Evolutionary conservation across 2,797 vertebrate genomes (phyloP).

Genomic region (Sciurus vulgaris): DNA sequence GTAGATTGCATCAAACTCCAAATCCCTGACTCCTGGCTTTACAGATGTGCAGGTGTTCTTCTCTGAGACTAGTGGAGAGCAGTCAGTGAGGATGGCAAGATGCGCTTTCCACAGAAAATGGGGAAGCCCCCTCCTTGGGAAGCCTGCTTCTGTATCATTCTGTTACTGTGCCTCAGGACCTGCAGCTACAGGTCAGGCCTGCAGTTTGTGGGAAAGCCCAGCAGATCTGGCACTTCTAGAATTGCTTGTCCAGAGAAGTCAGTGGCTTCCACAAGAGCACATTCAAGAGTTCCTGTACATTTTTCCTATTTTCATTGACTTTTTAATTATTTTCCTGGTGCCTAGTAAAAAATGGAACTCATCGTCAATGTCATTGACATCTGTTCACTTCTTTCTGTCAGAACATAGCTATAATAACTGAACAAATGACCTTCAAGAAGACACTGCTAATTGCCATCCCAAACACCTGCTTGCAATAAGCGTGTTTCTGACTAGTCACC

Average conservation of each 20-base stretch:
- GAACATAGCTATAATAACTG: neutral
- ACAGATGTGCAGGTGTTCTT: neutral
- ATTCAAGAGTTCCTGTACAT: neutral
- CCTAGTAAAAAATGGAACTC: neutral
- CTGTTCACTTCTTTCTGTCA: slow-evolving; percentile 43
- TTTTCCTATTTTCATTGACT: neutral
- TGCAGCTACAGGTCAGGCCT: neutral
- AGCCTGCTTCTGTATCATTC: neutral
- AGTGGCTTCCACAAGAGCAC: slow-evolving; percentile 26
- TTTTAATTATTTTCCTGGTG: neutral
- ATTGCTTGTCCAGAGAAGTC: slow-evolving; percentile 38
- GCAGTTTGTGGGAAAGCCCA: too few relatives aligned
- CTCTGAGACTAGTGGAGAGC: slow-evolving; percentile 36
- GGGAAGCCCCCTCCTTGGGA: neutral
- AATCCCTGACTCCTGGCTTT: neutral
- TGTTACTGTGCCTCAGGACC: neutral
- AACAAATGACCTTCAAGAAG: slow-evolving; percentile 15
- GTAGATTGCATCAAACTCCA: neutral
- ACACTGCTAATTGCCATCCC: neutral
- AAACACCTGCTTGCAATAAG: neutral
- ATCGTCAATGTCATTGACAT: neutral
- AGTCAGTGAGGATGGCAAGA: neutral
- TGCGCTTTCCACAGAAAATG: neutral
- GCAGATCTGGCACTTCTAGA: neutral
- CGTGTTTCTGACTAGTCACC: too few relatives aligned